phyloP scores from a whole-genome alignment of 1,140 invertebrate species.

The Trachymyrmex cornetzi region DNA sequence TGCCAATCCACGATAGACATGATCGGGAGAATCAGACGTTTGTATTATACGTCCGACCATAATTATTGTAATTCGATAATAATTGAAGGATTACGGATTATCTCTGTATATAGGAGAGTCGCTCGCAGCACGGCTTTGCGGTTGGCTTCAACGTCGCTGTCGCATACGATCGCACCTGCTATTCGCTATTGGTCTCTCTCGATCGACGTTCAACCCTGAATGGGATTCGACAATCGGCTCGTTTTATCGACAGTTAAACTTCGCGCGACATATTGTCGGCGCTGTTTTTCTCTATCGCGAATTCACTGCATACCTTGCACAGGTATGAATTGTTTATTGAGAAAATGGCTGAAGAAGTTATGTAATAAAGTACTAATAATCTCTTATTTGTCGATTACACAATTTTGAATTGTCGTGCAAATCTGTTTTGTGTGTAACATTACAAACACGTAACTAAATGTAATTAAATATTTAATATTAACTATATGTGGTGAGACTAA shows the following conservation, averaged over 20 bases:
- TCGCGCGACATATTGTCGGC: constrained; percentile 1
- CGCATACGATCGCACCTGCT: constrained; percentile 65
- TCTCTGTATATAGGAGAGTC: constrained; percentile 65
- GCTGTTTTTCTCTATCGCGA: constrained; percentile 6
- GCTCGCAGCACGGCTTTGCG: constrained; percentile 66
- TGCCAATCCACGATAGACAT: not conserved
- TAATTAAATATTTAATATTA: constrained; percentile 4
- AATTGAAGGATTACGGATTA: constrained; percentile 82
- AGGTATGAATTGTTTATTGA: constrained; percentile 8
- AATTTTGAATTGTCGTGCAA: not conserved
- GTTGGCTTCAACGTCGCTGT: constrained; percentile 60
- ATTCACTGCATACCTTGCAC: not conserved
- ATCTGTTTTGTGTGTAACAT: not conserved
- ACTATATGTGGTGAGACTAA: constrained; percentile 3
- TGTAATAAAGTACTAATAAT: not conserved
- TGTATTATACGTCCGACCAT: constrained; percentile 27
- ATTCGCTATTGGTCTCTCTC: constrained; percentile 63
- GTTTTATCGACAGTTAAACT: constrained; percentile 40
- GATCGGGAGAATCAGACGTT: constrained; percentile 7
- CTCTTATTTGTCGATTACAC: not conserved
- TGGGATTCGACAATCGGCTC: constrained; percentile 32
- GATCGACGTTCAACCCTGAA: constrained; percentile 49
- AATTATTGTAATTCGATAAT: constrained; percentile 82
- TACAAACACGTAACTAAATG: not conserved
- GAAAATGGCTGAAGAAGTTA: constrained; percentile 5